Base-by-base conservation (phyloP, 2,888 invertebrate genomes). In the Drosophila subsilvestris region DNA sequence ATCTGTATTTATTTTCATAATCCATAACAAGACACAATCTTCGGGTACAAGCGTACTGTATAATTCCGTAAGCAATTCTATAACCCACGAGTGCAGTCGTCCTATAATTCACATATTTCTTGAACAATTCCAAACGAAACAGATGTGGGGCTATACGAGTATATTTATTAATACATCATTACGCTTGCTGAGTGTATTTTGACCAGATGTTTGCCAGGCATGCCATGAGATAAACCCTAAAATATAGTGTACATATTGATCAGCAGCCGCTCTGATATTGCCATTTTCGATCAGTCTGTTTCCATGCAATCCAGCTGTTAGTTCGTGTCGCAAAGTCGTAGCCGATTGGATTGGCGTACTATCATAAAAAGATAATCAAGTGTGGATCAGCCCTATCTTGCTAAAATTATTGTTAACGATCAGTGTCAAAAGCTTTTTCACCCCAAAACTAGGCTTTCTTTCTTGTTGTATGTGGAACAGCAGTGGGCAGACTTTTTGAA, bases 41-140 rank as follows among this genome's bases (percentile, higher is more conserved):
- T 17, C n/a, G 14, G 22, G 69, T 69, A 53, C 69, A 54, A n/a
- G n/a, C 18, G 69, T 53, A 27, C 69, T 51, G 20, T 68, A 58
- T 3, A 27, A 22, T 3, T 22, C 10, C 3, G 10, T 10, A 12
- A 32, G 32, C 32, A 12, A 47, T 18, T 29, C 18, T 10, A 27
- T 25, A 22, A 17, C 12, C n/a, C 6, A 18, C 18, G 10, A 25
- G 69, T 69, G 49, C 69, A 50, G 29, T 49, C 22, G 70, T 53
- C 32, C 69, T 51, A 37, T 70, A 70, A 59, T 50, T 42, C 22
- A 22, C 32, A 50, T 49, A 17, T 59, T 49, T 18, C 37, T 18
- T 32, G 17, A 9, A 37, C 37, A 42, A 37, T 8, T 37, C 12
- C 8, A 37, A 25, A 14, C 27, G 47, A 47, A 62, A 53, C 62